A percentile compares a stretch with the other conserved stretches of the same genome.
Evolutionary conservation across 2,888 invertebrate genomes (phyloP).

Genomic region (Pheosia tremula): DNA sequence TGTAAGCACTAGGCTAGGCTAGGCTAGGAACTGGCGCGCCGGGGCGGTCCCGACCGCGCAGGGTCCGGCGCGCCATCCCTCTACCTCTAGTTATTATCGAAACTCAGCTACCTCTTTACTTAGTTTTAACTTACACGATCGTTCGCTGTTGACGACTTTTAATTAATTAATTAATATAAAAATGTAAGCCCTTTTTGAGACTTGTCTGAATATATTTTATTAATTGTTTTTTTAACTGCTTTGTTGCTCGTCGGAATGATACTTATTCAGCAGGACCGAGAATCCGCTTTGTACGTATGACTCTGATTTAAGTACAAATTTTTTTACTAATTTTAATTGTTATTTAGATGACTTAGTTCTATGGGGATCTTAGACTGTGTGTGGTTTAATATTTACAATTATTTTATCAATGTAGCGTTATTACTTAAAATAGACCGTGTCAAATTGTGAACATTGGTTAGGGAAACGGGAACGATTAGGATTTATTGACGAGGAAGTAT

Average conservation of each 20-base stretch:
- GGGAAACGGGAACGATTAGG: slow-evolving; percentile 7
- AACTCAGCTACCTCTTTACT: slow-evolving; percentile 83
- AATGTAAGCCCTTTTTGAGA: slow-evolving; percentile 70
- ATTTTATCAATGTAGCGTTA: slow-evolving; percentile 53
- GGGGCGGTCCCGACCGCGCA: slow-evolving; percentile 73
- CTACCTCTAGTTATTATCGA: slow-evolving; percentile 72
- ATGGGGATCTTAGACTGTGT: slow-evolving; percentile 59
- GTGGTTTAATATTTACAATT: slow-evolving; percentile 52
- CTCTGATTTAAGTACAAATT: slow-evolving; percentile 84
- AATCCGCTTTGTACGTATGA: slow-evolving; percentile 68
- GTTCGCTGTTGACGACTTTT: slow-evolving; percentile 73
- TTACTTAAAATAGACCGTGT: slow-evolving; percentile 57
- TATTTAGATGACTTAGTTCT: slow-evolving; percentile 77
- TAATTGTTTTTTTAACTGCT: slow-evolving; percentile 70
- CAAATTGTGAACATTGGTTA: slow-evolving; percentile 48
- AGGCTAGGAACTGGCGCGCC: slow-evolving; percentile 64
- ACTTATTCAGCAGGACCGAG: slow-evolving; percentile 57
- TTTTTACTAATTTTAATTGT: slow-evolving; percentile 79
- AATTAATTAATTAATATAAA: slow-evolving; percentile 56
- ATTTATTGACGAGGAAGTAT: slow-evolving; percentile 7
- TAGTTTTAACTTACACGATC: slow-evolving; percentile 75
- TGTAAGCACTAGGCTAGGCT: slow-evolving; percentile 64
- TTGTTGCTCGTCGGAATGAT: slow-evolving; percentile 68
- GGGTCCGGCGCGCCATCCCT: slow-evolving; percentile 73
- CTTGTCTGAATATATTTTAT: slow-evolving; percentile 82